Conservation (phyloP, 2,113 vertebrate genomes). For the Sphyrna mokarran region DNA sequence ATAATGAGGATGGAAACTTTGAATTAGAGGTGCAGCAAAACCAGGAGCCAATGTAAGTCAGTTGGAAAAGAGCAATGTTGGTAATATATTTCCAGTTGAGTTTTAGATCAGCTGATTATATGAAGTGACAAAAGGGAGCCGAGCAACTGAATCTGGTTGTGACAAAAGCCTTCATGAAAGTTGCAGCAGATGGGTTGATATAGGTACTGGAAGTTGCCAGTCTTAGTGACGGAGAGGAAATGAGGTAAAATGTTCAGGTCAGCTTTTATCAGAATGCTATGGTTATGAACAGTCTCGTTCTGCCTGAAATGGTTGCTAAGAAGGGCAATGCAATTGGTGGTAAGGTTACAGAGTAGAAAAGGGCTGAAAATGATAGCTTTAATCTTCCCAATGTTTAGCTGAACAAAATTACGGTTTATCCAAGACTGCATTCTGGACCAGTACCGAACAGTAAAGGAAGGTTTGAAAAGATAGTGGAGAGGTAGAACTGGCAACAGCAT, state of each 20-base stretch:
- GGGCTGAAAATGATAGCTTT: not conserved
- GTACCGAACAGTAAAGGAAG: not conserved
- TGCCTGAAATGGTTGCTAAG: not conserved
- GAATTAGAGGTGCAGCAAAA: not conserved
- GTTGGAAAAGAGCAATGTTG: not conserved
- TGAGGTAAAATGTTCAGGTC: not conserved
- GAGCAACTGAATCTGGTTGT: not conserved
- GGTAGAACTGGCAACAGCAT: not conserved
- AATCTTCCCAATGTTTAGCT: not conserved
- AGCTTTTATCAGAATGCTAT: not conserved
- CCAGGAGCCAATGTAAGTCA: not conserved
- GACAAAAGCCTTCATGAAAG: not conserved
- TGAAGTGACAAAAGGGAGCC: not conserved
- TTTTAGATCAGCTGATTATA: not conserved
- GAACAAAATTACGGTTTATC: not conserved
- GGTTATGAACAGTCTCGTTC: not conserved
- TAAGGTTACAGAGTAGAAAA: not conserved
- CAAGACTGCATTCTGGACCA: not conserved
- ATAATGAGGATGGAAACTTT: not conserved
- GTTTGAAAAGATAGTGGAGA: not conserved
- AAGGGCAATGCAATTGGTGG: not conserved
- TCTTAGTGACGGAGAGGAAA: not conserved
- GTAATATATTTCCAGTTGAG: not conserved
- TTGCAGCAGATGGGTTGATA: not conserved
- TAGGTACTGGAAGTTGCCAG: not conserved